These are phyloP conservation scores for Leptogaster cylindrica DNA, from an alignment of 2,888 invertebrate species.

Conservation along the genomic window DNA sequence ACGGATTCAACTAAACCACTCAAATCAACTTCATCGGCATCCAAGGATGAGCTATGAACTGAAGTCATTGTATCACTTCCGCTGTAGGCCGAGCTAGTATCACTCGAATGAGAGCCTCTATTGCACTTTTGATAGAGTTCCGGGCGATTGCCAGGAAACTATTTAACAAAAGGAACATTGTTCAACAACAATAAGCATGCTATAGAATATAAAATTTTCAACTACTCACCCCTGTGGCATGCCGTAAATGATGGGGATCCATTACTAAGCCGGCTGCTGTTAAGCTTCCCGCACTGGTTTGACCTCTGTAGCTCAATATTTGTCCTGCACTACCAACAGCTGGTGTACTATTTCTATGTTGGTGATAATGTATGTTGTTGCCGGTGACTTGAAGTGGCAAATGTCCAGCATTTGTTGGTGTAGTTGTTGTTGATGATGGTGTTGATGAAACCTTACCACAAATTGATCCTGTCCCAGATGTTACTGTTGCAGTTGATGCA, in stretches of 20 bases:
- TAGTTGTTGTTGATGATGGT: conserved; percentile 16
- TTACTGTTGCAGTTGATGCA: neutral
- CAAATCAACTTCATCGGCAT: conserved; percentile 85
- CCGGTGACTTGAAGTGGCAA: neutral
- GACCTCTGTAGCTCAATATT: conserved; percentile 14
- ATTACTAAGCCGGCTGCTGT: conserved; percentile 28
- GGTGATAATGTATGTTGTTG: conserved; percentile 3
- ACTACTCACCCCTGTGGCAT: conserved; percentile 46
- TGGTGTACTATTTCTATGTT: conserved; percentile 36
- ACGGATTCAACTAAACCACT: conserved; percentile 94
- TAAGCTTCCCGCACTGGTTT: neutral
- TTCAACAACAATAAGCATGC: neutral
- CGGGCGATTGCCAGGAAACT: conserved; percentile 60
- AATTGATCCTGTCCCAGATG: neutral
- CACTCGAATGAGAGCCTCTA: conserved; percentile 85
- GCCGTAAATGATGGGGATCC: conserved; percentile 48
- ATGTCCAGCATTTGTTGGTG: conserved; percentile 3
- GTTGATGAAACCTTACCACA: conserved; percentile 4
- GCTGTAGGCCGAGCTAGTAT: conserved; percentile 95
- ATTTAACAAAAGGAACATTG: neutral
- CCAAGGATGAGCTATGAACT: conserved; percentile 83
- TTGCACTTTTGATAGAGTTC: conserved; percentile 85
- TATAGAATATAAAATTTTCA: neutral
- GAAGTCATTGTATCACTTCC: conserved; percentile 97
- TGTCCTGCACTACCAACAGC: conserved; percentile 19